Evolutionary conservation across 2,888 invertebrate species (phyloP).

Genomic region (Trichogramma dendrolimi): DNA sequence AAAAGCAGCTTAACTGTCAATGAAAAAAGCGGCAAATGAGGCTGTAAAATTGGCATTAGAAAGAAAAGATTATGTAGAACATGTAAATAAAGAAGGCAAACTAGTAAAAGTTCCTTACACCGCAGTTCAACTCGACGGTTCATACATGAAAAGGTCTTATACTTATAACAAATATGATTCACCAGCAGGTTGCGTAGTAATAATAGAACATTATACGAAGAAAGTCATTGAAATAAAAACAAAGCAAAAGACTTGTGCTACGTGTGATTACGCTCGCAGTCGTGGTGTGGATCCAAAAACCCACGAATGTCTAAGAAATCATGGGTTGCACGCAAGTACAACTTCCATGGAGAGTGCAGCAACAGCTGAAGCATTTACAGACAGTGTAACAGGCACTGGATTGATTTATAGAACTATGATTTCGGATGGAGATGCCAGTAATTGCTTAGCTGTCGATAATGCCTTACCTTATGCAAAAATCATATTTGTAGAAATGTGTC

Average conservation of each 20-base stretch:
- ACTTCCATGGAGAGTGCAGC: neutral
- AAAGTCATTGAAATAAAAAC: slow-evolving; percentile 9
- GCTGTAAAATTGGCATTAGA: slow-evolving; percentile 8
- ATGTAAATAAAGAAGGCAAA: too few species aligned
- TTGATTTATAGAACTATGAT: slow-evolving; percentile 12
- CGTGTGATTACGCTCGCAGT: slow-evolving; percentile 4
- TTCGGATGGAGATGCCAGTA: slow-evolving; percentile 10
- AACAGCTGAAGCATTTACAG: neutral
- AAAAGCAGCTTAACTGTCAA: slow-evolving; percentile 2
- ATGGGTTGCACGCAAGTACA: slow-evolving; percentile 4
- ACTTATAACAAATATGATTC: slow-evolving; percentile 1
- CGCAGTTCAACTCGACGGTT: slow-evolving; percentile 7
- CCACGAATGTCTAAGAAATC: slow-evolving; percentile 4
- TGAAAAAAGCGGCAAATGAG: slow-evolving; percentile 10
- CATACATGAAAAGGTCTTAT: slow-evolving; percentile 13
- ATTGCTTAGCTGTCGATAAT: slow-evolving; percentile 3
- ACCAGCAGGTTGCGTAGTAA: neutral
- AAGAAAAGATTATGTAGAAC: neutral
- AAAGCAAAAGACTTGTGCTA: slow-evolving; percentile 4
- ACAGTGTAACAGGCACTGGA: neutral
- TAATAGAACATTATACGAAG: slow-evolving; percentile 1
- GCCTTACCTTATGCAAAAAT: slow-evolving; percentile 2
- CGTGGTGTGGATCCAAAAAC: neutral
- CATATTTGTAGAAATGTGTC: slow-evolving; percentile 4
- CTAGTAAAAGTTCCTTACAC: too few species aligned